Evolutionary conservation across 2,888 invertebrate genomes (phyloP).

Genomic region (Kryphioiulus occultus): DNA sequence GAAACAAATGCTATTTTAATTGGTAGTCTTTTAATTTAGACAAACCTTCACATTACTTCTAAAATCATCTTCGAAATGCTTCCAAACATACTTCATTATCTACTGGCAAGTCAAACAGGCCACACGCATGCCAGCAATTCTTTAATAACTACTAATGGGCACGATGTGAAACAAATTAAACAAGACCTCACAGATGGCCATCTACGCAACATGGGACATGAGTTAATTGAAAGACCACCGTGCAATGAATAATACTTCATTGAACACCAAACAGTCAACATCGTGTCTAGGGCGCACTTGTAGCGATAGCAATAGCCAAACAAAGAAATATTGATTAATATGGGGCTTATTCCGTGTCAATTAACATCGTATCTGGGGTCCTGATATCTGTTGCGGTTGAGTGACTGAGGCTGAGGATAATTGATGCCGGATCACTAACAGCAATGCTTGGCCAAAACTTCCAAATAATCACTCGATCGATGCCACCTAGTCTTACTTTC

Average conservation of each 20-base stretch:
- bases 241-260: not conserved
- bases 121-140: not conserved
- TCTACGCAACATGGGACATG: not conserved
- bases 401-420: not conserved
- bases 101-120: no score
- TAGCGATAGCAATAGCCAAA: not conserved
- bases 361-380: not conserved
- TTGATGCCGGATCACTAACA: not conserved
- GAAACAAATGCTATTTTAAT: no score
- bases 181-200: not conserved
- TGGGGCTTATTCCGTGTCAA: conserved; percentile 5
- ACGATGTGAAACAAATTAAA: not conserved
- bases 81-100: no score
- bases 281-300: not conserved
- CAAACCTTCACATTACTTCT: no score
- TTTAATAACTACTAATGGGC: not conserved
- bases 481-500: not conserved
- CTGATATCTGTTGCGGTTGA: conserved; percentile 4
- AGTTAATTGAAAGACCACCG: not conserved
- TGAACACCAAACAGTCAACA: not conserved
- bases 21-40: no score
- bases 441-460: not conserved
- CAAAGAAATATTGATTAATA: not conserved
- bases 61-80: no score
- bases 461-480: not conserved